These are phyloP conservation scores for Adineta ricciae DNA, from an alignment of 2,888 invertebrate genomes.

Conservation along the genomic window DNA sequence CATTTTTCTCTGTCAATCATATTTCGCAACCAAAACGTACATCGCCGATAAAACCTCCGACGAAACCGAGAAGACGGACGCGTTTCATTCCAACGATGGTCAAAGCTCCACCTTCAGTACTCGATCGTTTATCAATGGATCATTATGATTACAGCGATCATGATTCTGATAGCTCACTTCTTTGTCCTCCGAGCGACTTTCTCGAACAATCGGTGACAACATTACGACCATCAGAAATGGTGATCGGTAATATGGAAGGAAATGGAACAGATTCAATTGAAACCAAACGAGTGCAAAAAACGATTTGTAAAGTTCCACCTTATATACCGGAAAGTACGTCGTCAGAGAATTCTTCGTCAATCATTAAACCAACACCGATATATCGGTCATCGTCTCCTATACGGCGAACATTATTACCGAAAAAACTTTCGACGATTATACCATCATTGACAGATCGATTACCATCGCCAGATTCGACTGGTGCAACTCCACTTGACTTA, in stretches of 20 bases:
- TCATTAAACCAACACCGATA: not conserved
- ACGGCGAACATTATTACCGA: not conserved
- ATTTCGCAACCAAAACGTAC: not conserved
- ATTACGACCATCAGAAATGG: not conserved
- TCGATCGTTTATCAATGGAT: not conserved
- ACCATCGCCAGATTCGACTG: not conserved
- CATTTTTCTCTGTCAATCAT: not conserved
- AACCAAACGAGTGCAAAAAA: not conserved
- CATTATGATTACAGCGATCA: not conserved
- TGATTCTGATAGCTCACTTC: not conserved
- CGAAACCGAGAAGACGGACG: not conserved
- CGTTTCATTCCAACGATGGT: slow-evolving; percentile 16
- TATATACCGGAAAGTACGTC: not conserved
- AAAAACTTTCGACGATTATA: not conserved
- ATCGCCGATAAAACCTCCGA: not conserved
- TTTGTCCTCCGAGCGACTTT: not conserved
- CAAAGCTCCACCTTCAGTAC: not conserved
- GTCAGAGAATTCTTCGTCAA: not conserved
- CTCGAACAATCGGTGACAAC: not conserved
- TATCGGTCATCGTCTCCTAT: not conserved
- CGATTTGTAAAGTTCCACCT: slow-evolving; percentile 15
- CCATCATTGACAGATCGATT: not conserved
- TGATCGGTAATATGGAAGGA: slow-evolving; percentile 1
- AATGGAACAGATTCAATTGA: not conserved
- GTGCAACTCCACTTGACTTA: not conserved